Evolutionary conservation across 2,797 vertebrate genomes (phyloP).

Genomic region (Steatocranus sp.): DNA sequence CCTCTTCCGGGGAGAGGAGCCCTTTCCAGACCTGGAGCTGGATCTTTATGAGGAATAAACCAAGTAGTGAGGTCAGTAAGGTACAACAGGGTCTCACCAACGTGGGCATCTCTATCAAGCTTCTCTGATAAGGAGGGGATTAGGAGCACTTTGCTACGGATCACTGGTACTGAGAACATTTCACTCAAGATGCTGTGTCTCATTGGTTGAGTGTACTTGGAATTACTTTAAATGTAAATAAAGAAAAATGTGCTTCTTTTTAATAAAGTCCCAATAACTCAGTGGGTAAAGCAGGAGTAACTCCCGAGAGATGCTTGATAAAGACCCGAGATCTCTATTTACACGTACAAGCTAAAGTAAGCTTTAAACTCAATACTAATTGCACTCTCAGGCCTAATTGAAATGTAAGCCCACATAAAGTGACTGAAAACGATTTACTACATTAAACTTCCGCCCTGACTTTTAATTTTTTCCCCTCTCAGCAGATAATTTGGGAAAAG

Average conservation of each 20-base stretch:
- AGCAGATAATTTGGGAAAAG: accelerated
- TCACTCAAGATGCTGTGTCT: background rate
- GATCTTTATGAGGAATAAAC: slow-evolving; percentile 96
- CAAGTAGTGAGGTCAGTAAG: slow-evolving; percentile 76
- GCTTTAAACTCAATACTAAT: background rate
- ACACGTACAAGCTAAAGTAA: background rate
- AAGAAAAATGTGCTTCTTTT: background rate
- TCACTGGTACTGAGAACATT: background rate
- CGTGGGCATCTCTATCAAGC: slow-evolving; percentile 59
- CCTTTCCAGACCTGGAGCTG: slow-evolving; percentile 99
- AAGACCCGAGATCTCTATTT: slow-evolving; percentile 29
- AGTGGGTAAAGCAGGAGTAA: background rate
- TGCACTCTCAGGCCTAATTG: background rate
- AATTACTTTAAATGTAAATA: background rate
- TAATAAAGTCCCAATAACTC: background rate
- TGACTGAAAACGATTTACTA: background rate
- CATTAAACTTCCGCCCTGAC: background rate
- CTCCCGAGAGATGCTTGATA: slow-evolving; percentile 40
- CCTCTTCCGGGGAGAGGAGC: slow-evolving; percentile 93
- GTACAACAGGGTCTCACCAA: slow-evolving; percentile 36
- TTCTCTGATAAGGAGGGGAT: slow-evolving; percentile 33
- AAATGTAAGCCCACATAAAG: background rate
- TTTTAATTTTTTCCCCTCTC: background rate
- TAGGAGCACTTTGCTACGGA: background rate
- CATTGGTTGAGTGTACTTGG: background rate